A percentile compares a stretch with the other conserved stretches of the same genome.
Evolutionary conservation across 2,888 invertebrate genomes (phyloP).

Genomic region (Plagiodera versicolora): DNA sequence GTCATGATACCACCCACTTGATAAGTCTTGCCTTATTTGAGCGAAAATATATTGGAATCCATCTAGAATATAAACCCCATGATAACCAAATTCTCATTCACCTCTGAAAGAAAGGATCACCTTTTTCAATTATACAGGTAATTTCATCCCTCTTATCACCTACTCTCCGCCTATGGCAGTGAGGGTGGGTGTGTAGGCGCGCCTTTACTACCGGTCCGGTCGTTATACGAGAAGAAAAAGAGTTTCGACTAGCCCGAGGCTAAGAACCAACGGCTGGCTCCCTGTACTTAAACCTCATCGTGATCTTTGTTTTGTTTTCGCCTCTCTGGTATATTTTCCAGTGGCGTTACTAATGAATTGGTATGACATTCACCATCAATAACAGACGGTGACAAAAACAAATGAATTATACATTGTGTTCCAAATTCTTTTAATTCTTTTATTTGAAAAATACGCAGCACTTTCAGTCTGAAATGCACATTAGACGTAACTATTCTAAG

Average conservation of each 20-base stretch:
- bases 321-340: conserved; percentile 5
- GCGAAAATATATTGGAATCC: too few species aligned
- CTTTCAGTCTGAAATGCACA: too few species aligned
- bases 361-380: too few species aligned
- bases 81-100: too few species aligned
- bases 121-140: not conserved
- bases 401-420: too few species aligned
- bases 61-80: too few species aligned
- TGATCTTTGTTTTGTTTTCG: conserved; percentile 38
- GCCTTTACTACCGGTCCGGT: conserved; percentile 46
- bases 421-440: too few species aligned
- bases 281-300: conserved; percentile 43
- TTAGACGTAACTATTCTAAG: too few species aligned
- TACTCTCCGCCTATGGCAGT: conserved; percentile 26
- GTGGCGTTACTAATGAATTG: not conserved
- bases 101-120: not conserved
- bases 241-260: conserved; percentile 42
- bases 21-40: too few species aligned
- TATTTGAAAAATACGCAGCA: too few species aligned
- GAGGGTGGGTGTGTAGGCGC: conserved; percentile 49
- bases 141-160: not conserved
- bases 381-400: too few species aligned
- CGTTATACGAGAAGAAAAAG: conserved; percentile 19
- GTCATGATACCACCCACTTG: too few species aligned
- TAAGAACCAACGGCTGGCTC: conserved; percentile 43